Conservation (phyloP, 2,888 invertebrate genomes). For the Aleiodes alternator region DNA sequence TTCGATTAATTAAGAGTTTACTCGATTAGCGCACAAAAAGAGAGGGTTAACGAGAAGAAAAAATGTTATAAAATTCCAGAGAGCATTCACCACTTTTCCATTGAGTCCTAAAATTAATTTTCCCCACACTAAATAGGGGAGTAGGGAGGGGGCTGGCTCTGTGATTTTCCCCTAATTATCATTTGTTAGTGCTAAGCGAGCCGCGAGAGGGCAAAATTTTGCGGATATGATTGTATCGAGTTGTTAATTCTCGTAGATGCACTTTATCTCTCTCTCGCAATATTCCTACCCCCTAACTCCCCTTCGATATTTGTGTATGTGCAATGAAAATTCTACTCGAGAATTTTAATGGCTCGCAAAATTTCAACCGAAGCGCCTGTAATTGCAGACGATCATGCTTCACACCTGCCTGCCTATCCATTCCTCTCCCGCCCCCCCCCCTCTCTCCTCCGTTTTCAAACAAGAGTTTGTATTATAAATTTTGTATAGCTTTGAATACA, state of each 20-base stretch:
- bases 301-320: conserved; percentile 6
- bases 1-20: conserved; percentile 39
- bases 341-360: conserved; percentile 41
- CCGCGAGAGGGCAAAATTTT: conserved; percentile 47
- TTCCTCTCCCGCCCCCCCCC: too few species aligned
- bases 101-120: conserved; percentile 62
- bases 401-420: conserved; percentile 4
- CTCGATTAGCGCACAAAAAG: conserved; percentile 54
- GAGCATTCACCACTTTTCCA: background rate
- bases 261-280: conserved; percentile 11
- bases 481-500: background rate
- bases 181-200: conserved; percentile 59
- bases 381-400: conserved; percentile 34
- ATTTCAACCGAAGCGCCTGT: conserved; percentile 34
- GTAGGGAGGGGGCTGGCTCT: background rate
- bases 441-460: too few species aligned
- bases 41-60: too few species aligned
- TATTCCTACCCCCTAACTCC: background rate
- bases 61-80: conserved; percentile 16
- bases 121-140: conserved; percentile 49
- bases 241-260: conserved; percentile 38
- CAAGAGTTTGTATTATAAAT: conserved; percentile 7
- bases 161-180: conserved; percentile 61
- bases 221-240: conserved; percentile 27
- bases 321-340: conserved; percentile 17